Conservation (phyloP, 1,140 invertebrate genomes). For the Aphaenogaster rudis region DNA sequence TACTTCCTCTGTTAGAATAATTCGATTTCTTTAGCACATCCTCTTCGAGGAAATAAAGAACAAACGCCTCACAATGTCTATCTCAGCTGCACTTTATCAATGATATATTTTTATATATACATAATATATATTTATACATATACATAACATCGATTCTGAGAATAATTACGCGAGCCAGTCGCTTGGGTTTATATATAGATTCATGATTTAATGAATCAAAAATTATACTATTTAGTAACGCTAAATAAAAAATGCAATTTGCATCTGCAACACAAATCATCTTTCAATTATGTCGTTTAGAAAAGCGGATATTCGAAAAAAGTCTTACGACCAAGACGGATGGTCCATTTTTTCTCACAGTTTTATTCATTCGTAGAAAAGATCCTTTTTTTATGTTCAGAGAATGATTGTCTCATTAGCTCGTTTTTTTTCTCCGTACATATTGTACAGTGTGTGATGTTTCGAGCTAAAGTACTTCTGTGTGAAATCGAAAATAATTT, state of each 20-base stretch:
- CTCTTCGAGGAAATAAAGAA: slow-evolving; percentile 21
- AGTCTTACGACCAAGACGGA: slow-evolving; percentile 26
- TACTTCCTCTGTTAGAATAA: slow-evolving; percentile 66
- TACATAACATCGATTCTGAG: slow-evolving; percentile 16
- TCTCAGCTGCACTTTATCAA: slow-evolving; percentile 33
- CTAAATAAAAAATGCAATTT: neutral
- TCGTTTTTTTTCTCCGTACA: slow-evolving; percentile 61
- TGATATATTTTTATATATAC: slow-evolving; percentile 61
- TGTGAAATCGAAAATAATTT: slow-evolving; percentile 56
- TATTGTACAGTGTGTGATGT: slow-evolving; percentile 75
- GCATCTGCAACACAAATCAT: slow-evolving; percentile 2
- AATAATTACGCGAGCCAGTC: neutral
- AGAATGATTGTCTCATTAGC: slow-evolving; percentile 69
- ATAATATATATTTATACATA: neutral
- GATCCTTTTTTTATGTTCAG: slow-evolving; percentile 55
- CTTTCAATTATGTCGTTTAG: neutral
- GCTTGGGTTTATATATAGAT: slow-evolving; percentile 1
- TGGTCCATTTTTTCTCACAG: slow-evolving; percentile 23
- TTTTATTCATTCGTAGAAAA: slow-evolving; percentile 31
- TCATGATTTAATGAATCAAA: slow-evolving; percentile 3
- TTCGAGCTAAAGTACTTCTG: slow-evolving; percentile 65
- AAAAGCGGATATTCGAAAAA: slow-evolving; percentile 21
- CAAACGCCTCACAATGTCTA: slow-evolving; percentile 6
- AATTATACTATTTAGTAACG: slow-evolving; percentile 24
- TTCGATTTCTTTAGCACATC: slow-evolving; percentile 5